Base-by-base conservation (phyloP, 2,888 invertebrate species). In the Busseola fusca region DNA sequence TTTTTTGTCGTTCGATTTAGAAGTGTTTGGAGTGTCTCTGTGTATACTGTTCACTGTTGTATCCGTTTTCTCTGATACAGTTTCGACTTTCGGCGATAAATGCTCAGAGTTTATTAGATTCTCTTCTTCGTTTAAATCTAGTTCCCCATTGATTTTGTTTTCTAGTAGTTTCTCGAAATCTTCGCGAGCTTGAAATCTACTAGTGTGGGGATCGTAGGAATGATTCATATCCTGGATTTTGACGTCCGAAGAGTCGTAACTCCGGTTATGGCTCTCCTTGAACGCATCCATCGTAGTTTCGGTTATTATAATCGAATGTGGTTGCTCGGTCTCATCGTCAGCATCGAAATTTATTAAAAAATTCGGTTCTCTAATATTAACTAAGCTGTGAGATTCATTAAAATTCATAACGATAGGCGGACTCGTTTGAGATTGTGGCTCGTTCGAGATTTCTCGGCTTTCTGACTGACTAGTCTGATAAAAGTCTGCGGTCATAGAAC, bases 241-340 rank as follows among this genome's bases (percentile, higher is more conserved):
- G 7, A 72, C 69, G 66, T 90, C 88, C 6, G 76, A 74, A 21
- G 91, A 87, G 75, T 93, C 92, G 62, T 84, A 89, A 12, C 90
- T 90, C 62, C 81, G 86, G 72, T 88, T 91, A 0, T 90, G 88
- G 80, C 84, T 92, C 27, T 89, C 87, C 81, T 88, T 92, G 59
- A 87, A 84, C 16, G 88, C 79, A 71, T 90, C 88, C 82, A 92
- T 87, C 48, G 91, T 90, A 52, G 90, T 89, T 85, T 94, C 94
- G 6, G 95, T 95, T 63, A 95, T 91, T 12, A 95, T 95, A 27
- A 95, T 94, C 50, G 95, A 95, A 83, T 95, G 95, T 27, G 95
- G 95, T 79, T 95, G 95, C 63, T 95, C 95, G 34, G 89, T 93
- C 80, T 94, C 95, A 76, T 95, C 94, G 64, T 94, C 94, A 21